A percentile compares a stretch with the other conserved stretches of the same genome.
phyloP scores from a whole-genome alignment of 2,888 invertebrate genomes.

The Bimastos eiseni region DNA sequence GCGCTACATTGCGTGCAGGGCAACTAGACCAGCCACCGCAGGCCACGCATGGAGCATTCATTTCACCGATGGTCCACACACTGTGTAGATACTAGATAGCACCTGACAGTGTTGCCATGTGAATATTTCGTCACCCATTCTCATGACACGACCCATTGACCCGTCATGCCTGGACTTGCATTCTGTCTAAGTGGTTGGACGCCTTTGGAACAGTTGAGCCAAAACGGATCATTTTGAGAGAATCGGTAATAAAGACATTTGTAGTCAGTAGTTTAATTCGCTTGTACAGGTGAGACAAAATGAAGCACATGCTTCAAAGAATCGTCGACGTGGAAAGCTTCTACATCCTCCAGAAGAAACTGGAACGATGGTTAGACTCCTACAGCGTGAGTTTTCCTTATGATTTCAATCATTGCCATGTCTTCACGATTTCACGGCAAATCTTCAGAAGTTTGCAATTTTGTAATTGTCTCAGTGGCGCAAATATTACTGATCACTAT shows the following conservation, averaged over 20 bases:
- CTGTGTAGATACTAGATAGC: neutral
- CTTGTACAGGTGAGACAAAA: neutral
- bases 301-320: neutral
- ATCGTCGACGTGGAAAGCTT: conserved; percentile 1
- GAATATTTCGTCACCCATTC: neutral
- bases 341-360: neutral
- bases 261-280: neutral
- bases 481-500: no score
- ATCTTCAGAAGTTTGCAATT: neutral
- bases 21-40: neutral
- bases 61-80: neutral
- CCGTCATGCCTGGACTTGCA: neutral
- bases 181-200: neutral
- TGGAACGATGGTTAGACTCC: neutral
- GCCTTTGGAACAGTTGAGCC: no score
- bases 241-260: neutral
- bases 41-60: neutral
- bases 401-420: neutral
- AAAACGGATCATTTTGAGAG: no score
- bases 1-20: neutral
- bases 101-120: neutral
- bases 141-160: neutral
- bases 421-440: neutral
- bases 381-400: neutral
- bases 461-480: no score